Evolutionary conservation across 2,888 invertebrate species (phyloP).

Genomic region (Diloba caeruleocephala): DNA sequence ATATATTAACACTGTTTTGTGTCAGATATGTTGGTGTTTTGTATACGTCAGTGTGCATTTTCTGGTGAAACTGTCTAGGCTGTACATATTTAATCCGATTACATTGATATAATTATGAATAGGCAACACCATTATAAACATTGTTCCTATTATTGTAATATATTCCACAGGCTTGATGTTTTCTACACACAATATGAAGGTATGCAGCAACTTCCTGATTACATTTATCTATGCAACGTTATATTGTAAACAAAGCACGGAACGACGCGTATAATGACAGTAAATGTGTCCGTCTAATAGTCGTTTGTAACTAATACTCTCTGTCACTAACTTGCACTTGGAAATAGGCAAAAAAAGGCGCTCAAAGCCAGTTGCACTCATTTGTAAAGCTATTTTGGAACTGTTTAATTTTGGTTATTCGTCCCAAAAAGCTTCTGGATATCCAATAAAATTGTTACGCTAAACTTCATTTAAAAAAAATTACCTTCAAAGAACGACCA

Average conservation of each 20-base stretch:
- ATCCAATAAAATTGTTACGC: no score
- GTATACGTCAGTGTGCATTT: no score
- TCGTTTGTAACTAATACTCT: slow-evolving; percentile 52
- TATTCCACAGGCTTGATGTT: slow-evolving; percentile 19
- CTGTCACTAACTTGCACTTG: slow-evolving; percentile 25
- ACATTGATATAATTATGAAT: background rate
- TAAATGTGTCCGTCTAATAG: slow-evolving; percentile 61
- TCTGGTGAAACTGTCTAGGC: no score
- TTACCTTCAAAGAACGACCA: no score
- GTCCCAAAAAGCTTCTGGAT: no score
- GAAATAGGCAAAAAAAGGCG: no score
- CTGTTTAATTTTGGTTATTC: no score
- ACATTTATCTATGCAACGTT: slow-evolving; percentile 49
- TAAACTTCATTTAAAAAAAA: no score
- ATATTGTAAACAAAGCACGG: slow-evolving; percentile 64
- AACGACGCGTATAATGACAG: slow-evolving; percentile 59
- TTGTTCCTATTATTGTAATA: slow-evolving; percentile 4
- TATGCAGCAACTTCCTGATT: slow-evolving; percentile 49
- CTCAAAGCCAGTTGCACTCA: no score
- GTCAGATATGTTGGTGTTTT: slow-evolving; percentile 38
- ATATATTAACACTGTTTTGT: slow-evolving; percentile 56
- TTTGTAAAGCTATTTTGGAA: no score
- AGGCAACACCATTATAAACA: background rate
- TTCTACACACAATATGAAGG: slow-evolving; percentile 37
- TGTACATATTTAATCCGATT: background rate